Conservation (phyloP, 2,888 invertebrate species). For the Lasioglossum zephyrum region DNA sequence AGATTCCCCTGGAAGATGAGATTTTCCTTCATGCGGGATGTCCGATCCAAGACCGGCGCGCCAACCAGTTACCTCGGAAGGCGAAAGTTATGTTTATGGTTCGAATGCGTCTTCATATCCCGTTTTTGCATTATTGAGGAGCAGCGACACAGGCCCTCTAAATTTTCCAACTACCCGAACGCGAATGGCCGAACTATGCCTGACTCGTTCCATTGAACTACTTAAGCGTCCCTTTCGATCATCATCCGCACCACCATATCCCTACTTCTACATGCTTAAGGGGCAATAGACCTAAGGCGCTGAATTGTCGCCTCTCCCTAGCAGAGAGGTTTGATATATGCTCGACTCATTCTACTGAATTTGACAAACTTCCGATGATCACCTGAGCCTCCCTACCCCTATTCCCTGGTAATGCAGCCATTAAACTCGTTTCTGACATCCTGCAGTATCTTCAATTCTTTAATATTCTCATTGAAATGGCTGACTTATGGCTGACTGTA, state of each 20-base stretch:
- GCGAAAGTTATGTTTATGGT: not conserved
- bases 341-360: not conserved
- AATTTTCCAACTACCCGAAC: not conserved
- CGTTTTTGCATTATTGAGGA: not conserved
- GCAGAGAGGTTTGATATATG: not conserved
- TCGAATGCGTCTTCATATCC: not conserved
- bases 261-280: not conserved
- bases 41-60: not conserved
- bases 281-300: not conserved
- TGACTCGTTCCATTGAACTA: not conserved
- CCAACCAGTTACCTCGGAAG: not conserved
- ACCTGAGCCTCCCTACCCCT: not conserved
- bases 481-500: not conserved
- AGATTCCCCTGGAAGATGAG: not conserved
- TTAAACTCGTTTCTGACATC: not conserved
- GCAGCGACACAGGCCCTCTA: not conserved
- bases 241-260: not conserved
- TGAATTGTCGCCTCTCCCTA: not conserved
- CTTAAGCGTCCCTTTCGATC: constrained; percentile 8
- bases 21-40: not conserved
- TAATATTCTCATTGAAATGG: not conserved
- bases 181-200: not conserved
- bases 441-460: not conserved
- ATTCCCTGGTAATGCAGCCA: not conserved
- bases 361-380: not conserved